phyloP scores from a whole-genome alignment of 2,888 invertebrate species.

The Rutpela maculata region DNA sequence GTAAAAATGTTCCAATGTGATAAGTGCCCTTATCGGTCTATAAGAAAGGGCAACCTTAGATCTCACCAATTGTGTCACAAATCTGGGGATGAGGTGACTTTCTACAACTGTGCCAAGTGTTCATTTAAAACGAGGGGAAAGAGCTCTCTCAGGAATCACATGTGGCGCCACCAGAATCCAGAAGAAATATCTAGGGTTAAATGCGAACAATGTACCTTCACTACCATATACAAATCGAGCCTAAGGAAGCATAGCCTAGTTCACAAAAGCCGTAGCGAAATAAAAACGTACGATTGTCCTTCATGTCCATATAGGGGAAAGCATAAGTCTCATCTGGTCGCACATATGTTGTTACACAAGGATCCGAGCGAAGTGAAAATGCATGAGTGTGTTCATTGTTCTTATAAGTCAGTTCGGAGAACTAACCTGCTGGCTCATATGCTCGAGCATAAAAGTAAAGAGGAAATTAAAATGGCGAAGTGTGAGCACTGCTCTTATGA shows the following conservation, averaged over 20 bases:
- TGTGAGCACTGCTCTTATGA: conserved; percentile 29
- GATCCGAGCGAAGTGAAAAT: conserved; percentile 11
- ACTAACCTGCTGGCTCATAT: conserved; percentile 23
- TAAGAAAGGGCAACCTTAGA: background rate
- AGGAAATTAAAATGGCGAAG: conserved; percentile 12
- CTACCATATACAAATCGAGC: background rate
- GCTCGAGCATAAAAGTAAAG: conserved; percentile 11
- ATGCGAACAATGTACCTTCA: background rate
- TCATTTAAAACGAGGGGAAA: background rate
- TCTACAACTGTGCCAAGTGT: background rate
- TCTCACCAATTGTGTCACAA: background rate
- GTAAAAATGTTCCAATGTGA: background rate
- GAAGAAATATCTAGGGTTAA: background rate
- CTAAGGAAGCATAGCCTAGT: background rate
- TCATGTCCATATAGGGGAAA: background rate
- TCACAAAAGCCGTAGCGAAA: background rate
- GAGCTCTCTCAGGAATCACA: background rate
- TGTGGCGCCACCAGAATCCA: background rate
- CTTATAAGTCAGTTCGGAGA: conserved; percentile 15
- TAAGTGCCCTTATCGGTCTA: background rate
- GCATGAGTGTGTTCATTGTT: conserved; percentile 24
- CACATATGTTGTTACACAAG: conserved; percentile 5
- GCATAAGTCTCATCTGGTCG: background rate
- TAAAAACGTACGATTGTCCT: background rate
- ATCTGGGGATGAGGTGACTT: background rate